These are phyloP conservation scores for Notoglanidium macrostoma DNA, from an alignment of 2,797 vertebrate species.

Conservation along the genomic window DNA sequence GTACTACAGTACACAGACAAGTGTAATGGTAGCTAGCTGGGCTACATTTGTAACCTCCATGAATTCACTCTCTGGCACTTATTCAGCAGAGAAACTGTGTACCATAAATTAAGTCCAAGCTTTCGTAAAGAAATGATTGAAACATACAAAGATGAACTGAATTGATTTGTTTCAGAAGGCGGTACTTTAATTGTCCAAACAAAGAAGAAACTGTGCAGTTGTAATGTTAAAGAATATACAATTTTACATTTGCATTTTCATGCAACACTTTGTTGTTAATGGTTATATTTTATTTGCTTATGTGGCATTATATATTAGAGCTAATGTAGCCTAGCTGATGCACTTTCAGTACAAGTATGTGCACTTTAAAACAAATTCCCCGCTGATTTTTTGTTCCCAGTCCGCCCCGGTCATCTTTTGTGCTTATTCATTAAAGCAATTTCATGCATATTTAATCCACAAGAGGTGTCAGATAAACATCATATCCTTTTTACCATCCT, in stretches of 20 bases:
- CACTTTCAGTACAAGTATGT: background rate
- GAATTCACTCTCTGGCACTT: background rate
- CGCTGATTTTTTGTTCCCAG: constrained; percentile 32
- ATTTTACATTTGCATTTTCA: background rate
- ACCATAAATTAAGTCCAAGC: background rate
- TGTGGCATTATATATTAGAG: no score
- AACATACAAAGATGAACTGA: background rate
- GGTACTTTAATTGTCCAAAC: background rate
- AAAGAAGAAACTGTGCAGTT: background rate
- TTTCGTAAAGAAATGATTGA: background rate
- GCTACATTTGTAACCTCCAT: background rate
- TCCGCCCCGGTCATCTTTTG: constrained; percentile 33
- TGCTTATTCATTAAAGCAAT: background rate
- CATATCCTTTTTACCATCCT: constrained; percentile 11
- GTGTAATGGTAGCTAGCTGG: background rate
- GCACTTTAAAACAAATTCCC: background rate
- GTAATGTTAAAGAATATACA: background rate
- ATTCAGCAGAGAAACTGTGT: background rate
- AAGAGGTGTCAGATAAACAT: constrained; percentile 31
- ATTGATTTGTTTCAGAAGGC: background rate
- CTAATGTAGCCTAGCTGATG: background rate
- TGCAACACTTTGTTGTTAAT: background rate
- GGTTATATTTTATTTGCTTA: background rate
- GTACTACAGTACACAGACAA: background rate
- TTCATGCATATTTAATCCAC: constrained; percentile 34